Evolutionary conservation across 2,888 invertebrate species (phyloP).

Genomic region (Drepanosiphum platanoidis): DNA sequence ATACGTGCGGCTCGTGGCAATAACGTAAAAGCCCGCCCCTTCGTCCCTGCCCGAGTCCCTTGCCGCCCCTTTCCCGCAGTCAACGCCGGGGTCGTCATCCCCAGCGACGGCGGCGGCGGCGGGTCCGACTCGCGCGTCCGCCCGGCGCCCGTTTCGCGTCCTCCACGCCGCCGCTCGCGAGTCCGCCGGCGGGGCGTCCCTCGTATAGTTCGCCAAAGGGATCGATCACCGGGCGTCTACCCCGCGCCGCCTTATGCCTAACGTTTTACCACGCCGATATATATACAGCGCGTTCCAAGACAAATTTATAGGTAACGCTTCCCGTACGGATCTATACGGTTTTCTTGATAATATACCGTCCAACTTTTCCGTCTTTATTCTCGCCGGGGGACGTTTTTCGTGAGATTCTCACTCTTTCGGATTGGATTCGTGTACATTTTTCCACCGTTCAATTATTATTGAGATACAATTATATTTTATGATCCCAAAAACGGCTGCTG

Average conservation of each 20-base stretch:
- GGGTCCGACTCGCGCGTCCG: slow-evolving; percentile 33
- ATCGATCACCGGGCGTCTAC: slow-evolving; percentile 61
- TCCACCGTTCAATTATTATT: no score
- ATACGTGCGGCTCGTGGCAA: slow-evolving; percentile 59
- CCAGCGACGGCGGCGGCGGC: no score
- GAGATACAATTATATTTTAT: no score
- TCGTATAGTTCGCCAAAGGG: background rate
- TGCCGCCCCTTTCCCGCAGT: background rate
- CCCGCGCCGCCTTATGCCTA: slow-evolving; percentile 2
- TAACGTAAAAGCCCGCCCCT: slow-evolving; percentile 54
- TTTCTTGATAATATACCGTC: no score
- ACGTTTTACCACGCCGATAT: background rate
- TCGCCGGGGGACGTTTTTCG: no score
- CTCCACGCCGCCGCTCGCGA: slow-evolving; percentile 32
- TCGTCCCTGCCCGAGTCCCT: background rate
- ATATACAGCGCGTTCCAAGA: background rate
- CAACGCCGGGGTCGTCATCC: slow-evolving; percentile 51
- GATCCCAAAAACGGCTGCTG: no score
- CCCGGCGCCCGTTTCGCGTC: slow-evolving; percentile 63
- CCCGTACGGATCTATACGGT: background rate
- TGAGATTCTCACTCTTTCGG: no score
- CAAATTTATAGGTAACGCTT: background rate
- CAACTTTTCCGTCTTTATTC: no score
- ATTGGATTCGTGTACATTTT: no score
- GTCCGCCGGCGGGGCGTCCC: background rate